phyloP scores from a whole-genome alignment of 2,113 vertebrate genomes.

The Gallinago jamesoni region DNA sequence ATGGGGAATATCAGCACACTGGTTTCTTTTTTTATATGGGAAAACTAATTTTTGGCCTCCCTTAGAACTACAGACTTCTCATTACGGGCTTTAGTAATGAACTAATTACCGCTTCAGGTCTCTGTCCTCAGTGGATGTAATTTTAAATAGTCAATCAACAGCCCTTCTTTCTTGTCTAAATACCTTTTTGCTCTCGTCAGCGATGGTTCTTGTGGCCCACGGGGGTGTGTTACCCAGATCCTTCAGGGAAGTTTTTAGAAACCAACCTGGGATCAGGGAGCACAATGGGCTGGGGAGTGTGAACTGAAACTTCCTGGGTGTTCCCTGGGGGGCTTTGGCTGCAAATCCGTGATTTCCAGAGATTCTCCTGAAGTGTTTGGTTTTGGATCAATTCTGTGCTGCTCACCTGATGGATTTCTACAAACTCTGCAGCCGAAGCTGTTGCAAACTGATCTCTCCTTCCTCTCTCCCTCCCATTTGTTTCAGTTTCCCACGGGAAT shows the following conservation, averaged over 20 bases:
- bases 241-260: background rate
- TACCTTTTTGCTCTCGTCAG: background rate
- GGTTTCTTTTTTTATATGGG: background rate
- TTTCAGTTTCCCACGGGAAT: background rate
- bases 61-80: background rate
- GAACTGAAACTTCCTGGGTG: background rate
- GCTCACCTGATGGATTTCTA: background rate
- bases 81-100: background rate
- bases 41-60: background rate
- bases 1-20: background rate
- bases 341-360: fast-evolving
- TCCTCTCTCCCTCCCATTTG: background rate
- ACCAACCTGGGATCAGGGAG: background rate
- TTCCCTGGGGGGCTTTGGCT: background rate
- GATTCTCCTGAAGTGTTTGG: background rate
- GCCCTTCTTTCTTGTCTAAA: background rate
- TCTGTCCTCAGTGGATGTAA: background rate
- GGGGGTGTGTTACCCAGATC: background rate
- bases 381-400: background rate
- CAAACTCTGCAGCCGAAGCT: background rate
- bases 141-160: background rate
- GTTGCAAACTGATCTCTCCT: background rate
- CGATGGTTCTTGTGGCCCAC: background rate
- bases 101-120: background rate
- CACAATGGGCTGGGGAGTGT: background rate